phyloP scores from a whole-genome alignment of 2,113 vertebrate species.

The Xenopus laevis region DNA sequence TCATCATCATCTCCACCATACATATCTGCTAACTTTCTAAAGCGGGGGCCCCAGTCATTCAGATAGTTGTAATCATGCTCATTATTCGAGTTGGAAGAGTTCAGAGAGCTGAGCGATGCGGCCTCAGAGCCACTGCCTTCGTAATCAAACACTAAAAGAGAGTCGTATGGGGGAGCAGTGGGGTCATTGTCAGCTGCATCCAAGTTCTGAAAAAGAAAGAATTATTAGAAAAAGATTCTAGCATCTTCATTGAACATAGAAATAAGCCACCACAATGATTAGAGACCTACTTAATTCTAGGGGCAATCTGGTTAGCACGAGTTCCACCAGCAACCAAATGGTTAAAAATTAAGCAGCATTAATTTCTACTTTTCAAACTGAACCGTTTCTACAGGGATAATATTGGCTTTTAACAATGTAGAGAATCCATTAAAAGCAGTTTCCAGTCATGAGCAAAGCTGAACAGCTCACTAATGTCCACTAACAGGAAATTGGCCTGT shows the following conservation, averaged over 20 bases:
- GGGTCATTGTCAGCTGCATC: conserved; percentile 81
- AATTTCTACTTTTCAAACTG: neutral
- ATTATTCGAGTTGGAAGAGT: conserved; percentile 68
- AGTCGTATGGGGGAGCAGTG: conserved; percentile 82
- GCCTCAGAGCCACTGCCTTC: conserved; percentile 81
- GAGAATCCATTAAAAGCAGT: conserved; percentile 29
- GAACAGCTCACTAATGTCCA: conserved; percentile 11
- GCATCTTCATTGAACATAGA: neutral
- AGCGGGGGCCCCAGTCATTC: conserved; percentile 76
- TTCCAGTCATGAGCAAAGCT: conserved; percentile 4
- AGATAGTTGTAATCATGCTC: conserved; percentile 81
- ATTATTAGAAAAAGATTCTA: neutral
- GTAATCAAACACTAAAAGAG: conserved; percentile 82
- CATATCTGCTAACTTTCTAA: conserved; percentile 84
- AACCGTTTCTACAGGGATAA: conserved; percentile 25
- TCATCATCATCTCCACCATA: conserved; percentile 75
- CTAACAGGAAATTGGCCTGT: conserved; percentile 6
- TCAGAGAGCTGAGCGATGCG: conserved; percentile 75
- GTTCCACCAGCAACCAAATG: neutral
- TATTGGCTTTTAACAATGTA: conserved; percentile 36
- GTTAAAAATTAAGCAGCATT: neutral
- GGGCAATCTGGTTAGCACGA: neutral
- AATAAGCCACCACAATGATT: neutral
- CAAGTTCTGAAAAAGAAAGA: conserved; percentile 64
- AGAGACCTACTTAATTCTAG: neutral